Conservation (phyloP, 2,113 vertebrate species). For the Trematomus loennbergii region DNA sequence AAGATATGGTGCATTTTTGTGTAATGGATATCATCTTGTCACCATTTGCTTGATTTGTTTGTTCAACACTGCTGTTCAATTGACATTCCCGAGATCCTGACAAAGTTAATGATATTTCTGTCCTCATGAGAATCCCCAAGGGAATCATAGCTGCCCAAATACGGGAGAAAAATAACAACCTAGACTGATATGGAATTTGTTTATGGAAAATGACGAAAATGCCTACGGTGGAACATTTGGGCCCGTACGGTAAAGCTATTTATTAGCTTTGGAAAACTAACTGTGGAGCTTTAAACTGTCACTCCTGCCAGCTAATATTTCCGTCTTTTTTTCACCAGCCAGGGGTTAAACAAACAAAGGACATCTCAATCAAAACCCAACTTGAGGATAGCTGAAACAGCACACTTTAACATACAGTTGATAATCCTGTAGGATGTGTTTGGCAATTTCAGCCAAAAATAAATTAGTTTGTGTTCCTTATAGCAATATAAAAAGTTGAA, state of each 20-base stretch:
- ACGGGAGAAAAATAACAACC: conserved; percentile 6
- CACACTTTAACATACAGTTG: background rate
- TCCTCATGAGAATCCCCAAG: background rate
- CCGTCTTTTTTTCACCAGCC: background rate
- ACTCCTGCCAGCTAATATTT: background rate
- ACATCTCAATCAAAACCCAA: background rate
- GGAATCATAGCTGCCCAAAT: background rate
- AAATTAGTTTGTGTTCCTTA: no score
- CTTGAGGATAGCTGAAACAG: background rate
- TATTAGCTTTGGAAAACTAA: conserved; percentile 15
- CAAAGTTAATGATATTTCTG: conserved; percentile 9
- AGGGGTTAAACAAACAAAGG: background rate
- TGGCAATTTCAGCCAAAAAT: background rate
- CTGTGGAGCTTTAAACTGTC: background rate
- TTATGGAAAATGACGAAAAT: conserved; percentile 43
- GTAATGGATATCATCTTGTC: no score
- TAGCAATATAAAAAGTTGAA: background rate
- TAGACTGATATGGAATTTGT: conserved; percentile 19
- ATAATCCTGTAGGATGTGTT: background rate
- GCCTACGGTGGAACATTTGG: conserved; percentile 11
- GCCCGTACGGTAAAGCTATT: background rate
- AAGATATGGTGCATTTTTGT: background rate
- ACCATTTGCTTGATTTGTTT: background rate
- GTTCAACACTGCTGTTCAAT: background rate
- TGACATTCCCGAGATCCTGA: background rate